Evolutionary conservation across 2,888 invertebrate species (phyloP).

Genomic region (Sericinus montela): DNA sequence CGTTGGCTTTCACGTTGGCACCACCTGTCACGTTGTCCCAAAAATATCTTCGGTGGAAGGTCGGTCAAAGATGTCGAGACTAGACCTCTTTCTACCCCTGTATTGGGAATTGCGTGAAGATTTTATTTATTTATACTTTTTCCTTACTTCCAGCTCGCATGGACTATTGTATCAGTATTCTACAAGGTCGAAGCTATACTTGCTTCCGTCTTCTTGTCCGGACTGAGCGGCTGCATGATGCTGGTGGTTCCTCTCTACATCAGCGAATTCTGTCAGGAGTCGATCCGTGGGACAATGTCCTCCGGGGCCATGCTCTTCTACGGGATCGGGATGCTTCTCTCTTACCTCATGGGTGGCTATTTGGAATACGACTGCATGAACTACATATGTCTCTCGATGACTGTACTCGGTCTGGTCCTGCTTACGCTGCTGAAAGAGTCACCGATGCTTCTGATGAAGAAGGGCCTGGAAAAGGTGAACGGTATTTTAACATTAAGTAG

Average conservation of each 20-base stretch:
- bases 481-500: background rate
- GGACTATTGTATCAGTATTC: slow-evolving; percentile 39
- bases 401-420: slow-evolving; percentile 32
- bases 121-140: no score
- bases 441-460: slow-evolving; percentile 27
- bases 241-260: slow-evolving; percentile 36
- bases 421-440: slow-evolving; percentile 45
- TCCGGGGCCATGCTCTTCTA: slow-evolving; percentile 26
- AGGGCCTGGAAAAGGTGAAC: slow-evolving; percentile 34
- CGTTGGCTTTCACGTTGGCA: no score
- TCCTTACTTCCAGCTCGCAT: slow-evolving; percentile 37
- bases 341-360: slow-evolving; percentile 41
- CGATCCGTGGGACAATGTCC: slow-evolving; percentile 28
- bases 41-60: no score
- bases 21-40: no score
- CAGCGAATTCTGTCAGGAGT: slow-evolving; percentile 30
- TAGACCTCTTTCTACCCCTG: no score
- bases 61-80: no score
- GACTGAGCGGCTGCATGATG: slow-evolving; percentile 40
- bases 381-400: slow-evolving; percentile 36
- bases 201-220: slow-evolving; percentile 42
- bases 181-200: slow-evolving; percentile 44
- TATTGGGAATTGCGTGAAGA: no score
- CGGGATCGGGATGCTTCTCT: slow-evolving; percentile 27
- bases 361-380: slow-evolving; percentile 42